These are phyloP conservation scores for Rhodophaea formosa DNA, from an alignment of 2,888 invertebrate species.

Conservation along the genomic window DNA sequence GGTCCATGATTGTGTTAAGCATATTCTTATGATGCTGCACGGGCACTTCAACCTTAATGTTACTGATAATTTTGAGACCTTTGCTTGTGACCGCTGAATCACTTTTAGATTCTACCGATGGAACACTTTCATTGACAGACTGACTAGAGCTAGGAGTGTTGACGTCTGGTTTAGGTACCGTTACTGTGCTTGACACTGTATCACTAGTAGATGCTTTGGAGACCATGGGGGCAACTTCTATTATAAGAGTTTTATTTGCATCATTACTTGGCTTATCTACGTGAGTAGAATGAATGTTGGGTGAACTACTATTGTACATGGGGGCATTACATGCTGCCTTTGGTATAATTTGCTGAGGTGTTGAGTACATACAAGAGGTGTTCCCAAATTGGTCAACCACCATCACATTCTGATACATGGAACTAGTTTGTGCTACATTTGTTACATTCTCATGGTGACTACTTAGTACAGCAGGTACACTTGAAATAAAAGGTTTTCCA, in stretches of 20 bases:
- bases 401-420: conserved; percentile 76
- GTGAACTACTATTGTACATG: conserved; percentile 44
- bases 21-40: conserved; percentile 72
- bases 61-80: conserved; percentile 76
- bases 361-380: conserved; percentile 67
- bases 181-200: conserved; percentile 28
- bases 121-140: conserved; percentile 20
- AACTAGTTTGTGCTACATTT: conserved; percentile 61
- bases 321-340: conserved; percentile 51
- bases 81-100: conserved; percentile 54
- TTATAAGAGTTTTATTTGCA: conserved; percentile 62
- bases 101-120: conserved; percentile 32
- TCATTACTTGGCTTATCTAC: conserved; percentile 52
- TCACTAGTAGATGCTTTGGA: conserved; percentile 33
- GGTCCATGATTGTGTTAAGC: conserved; percentile 71
- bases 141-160: conserved; percentile 1
- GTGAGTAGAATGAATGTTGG: conserved; percentile 37
- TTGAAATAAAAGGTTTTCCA: conserved; percentile 67
- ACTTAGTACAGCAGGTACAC: conserved; percentile 58
- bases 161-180: conserved; percentile 25
- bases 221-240: conserved; percentile 67
- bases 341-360: conserved; percentile 57
- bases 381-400: conserved; percentile 73
- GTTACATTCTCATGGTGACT: conserved; percentile 56
- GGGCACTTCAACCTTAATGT: conserved; percentile 78